Conservation (phyloP, 1,140 invertebrate genomes). For the Magallana ariakensis region DNA sequence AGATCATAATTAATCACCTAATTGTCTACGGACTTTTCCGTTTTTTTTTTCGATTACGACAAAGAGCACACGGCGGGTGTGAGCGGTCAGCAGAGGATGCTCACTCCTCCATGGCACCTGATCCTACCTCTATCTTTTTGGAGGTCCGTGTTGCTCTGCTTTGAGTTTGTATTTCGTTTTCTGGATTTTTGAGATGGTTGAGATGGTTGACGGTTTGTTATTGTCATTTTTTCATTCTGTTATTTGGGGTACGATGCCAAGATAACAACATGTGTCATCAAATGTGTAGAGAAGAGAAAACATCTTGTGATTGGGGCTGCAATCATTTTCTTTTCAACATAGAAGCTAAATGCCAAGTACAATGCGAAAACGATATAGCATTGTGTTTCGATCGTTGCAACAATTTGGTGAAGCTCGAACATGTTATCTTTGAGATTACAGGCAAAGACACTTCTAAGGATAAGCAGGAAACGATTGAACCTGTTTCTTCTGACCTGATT, state of each 20-base stretch:
- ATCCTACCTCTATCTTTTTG: too few relatives aligned
- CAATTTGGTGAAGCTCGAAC: neutral
- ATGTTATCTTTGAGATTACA: neutral
- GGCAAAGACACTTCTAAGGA: neutral
- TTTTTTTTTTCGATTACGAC: neutral
- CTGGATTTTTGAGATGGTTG: too few relatives aligned
- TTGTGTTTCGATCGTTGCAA: neutral
- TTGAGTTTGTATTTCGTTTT: too few relatives aligned
- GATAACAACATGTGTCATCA: neutral
- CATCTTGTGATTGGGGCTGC: neutral
- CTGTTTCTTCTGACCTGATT: neutral
- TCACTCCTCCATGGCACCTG: too few relatives aligned
- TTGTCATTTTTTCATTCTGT: too few relatives aligned
- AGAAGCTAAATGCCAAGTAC: neutral
- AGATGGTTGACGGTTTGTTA: too few relatives aligned
- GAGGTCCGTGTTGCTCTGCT: too few relatives aligned
- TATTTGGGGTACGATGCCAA: neutral
- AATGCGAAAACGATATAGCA: neutral
- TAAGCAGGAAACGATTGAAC: neutral
- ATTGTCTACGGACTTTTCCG: too few relatives aligned
- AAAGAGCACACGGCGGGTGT: too few relatives aligned
- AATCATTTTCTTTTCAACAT: neutral
- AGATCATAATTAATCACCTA: too few relatives aligned
- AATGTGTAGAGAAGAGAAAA: constrained; percentile 3
- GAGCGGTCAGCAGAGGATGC: too few relatives aligned